Conservation (phyloP, 2,797 vertebrate species). For the Gymnothorax reevesii region DNA sequence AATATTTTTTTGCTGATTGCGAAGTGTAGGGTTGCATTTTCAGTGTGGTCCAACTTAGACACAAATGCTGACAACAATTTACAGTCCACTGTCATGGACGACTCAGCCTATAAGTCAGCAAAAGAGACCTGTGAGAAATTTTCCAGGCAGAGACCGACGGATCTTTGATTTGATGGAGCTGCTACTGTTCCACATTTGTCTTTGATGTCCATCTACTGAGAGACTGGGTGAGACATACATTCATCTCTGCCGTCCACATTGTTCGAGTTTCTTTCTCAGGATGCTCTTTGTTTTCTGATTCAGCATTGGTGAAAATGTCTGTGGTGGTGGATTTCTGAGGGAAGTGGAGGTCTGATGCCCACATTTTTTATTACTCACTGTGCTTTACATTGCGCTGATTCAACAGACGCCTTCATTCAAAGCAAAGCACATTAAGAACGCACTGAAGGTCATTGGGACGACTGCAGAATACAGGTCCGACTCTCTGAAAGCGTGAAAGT, state of each 20-base stretch:
- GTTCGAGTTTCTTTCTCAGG: conserved; percentile 61
- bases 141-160: neutral
- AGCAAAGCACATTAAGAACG: too few relatives aligned
- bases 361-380: neutral
- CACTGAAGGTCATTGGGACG: too few relatives aligned
- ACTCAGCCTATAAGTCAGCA: neutral
- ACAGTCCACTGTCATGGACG: neutral
- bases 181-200: neutral
- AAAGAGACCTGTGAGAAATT: neutral
- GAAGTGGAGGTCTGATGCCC: neutral
- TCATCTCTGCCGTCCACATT: conserved; percentile 57
- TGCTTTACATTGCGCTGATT: too few relatives aligned
- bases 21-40: neutral
- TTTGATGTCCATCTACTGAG: neutral
- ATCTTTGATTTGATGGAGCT: neutral
- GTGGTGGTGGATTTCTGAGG: neutral
- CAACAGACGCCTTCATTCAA: too few relatives aligned
- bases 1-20: neutral
- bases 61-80: neutral
- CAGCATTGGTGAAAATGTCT: neutral
- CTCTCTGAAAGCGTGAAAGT: too few relatives aligned
- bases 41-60: neutral
- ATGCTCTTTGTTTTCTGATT: neutral
- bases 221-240: conserved; percentile 53
- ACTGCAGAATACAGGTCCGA: too few relatives aligned